Conservation (phyloP, 2,113 vertebrate species). For the Calypte anna region DNA sequence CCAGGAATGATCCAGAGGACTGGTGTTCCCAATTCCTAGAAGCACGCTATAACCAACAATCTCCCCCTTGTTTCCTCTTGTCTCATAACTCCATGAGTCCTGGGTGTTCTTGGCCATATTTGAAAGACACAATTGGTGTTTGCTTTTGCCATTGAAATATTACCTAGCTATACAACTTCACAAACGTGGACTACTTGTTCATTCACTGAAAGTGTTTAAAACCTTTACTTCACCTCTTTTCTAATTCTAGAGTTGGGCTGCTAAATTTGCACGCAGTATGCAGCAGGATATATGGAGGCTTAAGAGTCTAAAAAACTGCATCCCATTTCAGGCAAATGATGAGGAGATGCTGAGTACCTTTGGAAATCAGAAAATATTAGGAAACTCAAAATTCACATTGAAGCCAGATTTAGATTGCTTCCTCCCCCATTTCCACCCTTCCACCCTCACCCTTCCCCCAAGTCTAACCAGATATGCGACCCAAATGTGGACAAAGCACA, state of each 20-base stretch:
- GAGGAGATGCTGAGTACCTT: background rate
- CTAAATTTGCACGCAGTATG: background rate
- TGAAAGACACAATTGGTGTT: background rate
- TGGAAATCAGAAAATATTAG: background rate
- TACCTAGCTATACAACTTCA: background rate
- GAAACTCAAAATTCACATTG: background rate
- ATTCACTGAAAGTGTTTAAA: background rate
- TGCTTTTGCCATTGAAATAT: constrained; percentile 2
- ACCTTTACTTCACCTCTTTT: background rate
- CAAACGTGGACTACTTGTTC: background rate
- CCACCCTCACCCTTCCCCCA: no score
- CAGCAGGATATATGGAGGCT: background rate
- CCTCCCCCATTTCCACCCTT: no score
- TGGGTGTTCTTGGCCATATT: background rate
- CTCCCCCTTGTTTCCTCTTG: background rate
- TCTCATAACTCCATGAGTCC: background rate
- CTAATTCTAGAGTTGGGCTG: background rate
- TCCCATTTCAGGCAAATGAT: background rate
- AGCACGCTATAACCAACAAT: background rate
- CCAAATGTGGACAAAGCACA: background rate
- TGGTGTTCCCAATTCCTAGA: background rate
- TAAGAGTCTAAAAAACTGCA: background rate
- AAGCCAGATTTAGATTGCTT: background rate
- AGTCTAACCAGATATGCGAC: background rate
- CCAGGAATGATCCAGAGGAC: background rate